Conservation (phyloP, 2,797 vertebrate genomes). For the Propithecus perrieri region DNA sequence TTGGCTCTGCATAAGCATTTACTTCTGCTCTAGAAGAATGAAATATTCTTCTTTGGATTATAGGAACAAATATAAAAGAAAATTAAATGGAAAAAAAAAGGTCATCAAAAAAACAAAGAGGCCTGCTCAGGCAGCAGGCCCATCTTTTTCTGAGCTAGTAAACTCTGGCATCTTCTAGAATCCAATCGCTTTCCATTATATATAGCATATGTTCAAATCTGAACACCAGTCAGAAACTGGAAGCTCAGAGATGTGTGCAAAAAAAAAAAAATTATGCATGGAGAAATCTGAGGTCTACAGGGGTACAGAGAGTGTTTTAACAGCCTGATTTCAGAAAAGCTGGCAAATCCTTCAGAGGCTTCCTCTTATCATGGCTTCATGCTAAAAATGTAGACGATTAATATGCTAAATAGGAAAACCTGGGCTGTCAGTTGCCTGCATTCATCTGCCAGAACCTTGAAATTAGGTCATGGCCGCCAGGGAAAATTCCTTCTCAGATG, state of each 20-base stretch:
- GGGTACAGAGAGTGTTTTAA: not conserved
- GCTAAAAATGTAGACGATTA: constrained; percentile 28
- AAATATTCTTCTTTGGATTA: not conserved
- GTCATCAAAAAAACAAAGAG: constrained; percentile 38
- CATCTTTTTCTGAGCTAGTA: not conserved
- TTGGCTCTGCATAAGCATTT: constrained; percentile 18
- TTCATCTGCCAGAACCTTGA: constrained; percentile 52
- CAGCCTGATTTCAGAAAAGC: not conserved
- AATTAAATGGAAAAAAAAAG: not conserved
- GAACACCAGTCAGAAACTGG: constrained; percentile 40
- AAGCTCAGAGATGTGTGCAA: not conserved
- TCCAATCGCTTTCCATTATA: constrained; percentile 55
- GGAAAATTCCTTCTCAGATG: constrained; percentile 53
- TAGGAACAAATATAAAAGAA: constrained; percentile 3
- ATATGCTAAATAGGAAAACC: constrained; percentile 47
- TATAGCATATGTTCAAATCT: constrained; percentile 14
- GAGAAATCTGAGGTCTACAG: not conserved
- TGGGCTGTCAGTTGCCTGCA: not conserved
- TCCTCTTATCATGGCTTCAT: not conserved
- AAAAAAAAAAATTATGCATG: constrained; percentile 13
- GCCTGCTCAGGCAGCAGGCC: not conserved
- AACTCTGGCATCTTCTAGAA: constrained; percentile 59
- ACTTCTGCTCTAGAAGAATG: constrained; percentile 36
- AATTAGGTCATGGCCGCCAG: constrained; percentile 61
- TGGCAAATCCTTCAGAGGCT: not conserved